phyloP scores from a whole-genome alignment of 1,140 invertebrate genomes.

The Bombus terrestris region DNA sequence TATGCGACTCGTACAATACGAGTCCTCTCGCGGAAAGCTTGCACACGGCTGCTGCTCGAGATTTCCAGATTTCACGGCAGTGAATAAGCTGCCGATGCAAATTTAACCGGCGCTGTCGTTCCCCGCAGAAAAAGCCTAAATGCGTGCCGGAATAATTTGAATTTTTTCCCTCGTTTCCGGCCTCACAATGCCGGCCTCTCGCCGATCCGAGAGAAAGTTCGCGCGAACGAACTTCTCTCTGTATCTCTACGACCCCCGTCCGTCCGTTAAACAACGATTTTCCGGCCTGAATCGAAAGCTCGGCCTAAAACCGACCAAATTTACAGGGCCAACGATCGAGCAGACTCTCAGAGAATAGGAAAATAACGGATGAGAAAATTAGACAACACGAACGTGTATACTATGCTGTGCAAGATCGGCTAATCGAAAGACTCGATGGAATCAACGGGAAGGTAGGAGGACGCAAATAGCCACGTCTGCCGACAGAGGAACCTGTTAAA shows the following conservation, averaged over 20 bases:
- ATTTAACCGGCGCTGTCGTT: constrained; percentile 41
- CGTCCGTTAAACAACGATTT: neutral
- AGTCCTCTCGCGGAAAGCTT: constrained; percentile 54
- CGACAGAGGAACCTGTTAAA: constrained; percentile 69
- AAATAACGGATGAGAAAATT: neutral
- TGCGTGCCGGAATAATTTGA: constrained; percentile 40
- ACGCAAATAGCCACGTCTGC: constrained; percentile 36
- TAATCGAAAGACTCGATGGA: constrained; percentile 38
- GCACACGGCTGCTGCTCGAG: constrained; percentile 40
- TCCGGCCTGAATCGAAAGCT: neutral
- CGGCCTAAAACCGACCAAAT: neutral
- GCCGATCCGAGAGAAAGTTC: constrained; percentile 27
- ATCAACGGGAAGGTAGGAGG: constrained; percentile 5
- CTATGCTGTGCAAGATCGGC: neutral
- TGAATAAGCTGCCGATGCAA: constrained; percentile 50
- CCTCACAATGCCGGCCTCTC: constrained; percentile 8
- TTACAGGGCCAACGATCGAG: too few species aligned
- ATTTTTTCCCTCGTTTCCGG: constrained; percentile 28
- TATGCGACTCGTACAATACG: constrained; percentile 50
- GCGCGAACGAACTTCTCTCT: constrained; percentile 24
- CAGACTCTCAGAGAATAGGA: neutral
- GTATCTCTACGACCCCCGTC: neutral
- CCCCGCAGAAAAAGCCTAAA: constrained; percentile 26
- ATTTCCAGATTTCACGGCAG: constrained; percentile 46
- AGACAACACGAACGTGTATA: neutral